Percentiles rank a stretch among this genome's conserved stretches.
phyloP scores from a whole-genome alignment of 2,797 vertebrate genomes.

The Caiman crocodilus region DNA sequence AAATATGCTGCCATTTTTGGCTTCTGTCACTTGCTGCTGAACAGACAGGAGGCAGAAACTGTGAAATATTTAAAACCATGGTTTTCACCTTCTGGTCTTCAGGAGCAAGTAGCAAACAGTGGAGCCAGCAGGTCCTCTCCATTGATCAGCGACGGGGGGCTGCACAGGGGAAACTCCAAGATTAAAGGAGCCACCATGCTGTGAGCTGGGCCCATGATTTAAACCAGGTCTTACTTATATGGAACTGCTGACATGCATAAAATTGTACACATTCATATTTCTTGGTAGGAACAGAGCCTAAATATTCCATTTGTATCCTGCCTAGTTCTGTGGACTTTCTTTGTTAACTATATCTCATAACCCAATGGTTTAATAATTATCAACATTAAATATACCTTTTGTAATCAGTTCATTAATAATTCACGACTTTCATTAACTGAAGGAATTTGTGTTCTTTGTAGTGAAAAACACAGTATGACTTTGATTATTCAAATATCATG shows the following conservation, averaged over 20 bases:
- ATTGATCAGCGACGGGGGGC: no score
- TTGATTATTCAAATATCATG: neutral
- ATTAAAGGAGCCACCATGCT: no score
- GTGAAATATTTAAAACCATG: no score
- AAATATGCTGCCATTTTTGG: no score
- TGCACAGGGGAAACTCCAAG: no score
- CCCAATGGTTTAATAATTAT: neutral
- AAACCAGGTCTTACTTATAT: no score
- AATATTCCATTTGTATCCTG: neutral
- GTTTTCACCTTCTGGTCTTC: no score
- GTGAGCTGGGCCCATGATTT: no score
- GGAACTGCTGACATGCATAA: neutral
- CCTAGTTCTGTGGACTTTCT: neutral
- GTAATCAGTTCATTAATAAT: neutral
- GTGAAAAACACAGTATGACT: neutral
- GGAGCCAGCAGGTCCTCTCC: no score
- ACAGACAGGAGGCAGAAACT: no score
- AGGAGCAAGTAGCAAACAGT: no score
- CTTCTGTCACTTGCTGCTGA: no score
- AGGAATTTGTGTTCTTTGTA: neutral
- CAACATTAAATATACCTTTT: neutral
- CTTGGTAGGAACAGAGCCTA: neutral
- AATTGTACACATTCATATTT: neutral
- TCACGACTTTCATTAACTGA: neutral
- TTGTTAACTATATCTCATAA: neutral